phyloP scores from a whole-genome alignment of 2,888 invertebrate species.

The Eilema sororculum region DNA sequence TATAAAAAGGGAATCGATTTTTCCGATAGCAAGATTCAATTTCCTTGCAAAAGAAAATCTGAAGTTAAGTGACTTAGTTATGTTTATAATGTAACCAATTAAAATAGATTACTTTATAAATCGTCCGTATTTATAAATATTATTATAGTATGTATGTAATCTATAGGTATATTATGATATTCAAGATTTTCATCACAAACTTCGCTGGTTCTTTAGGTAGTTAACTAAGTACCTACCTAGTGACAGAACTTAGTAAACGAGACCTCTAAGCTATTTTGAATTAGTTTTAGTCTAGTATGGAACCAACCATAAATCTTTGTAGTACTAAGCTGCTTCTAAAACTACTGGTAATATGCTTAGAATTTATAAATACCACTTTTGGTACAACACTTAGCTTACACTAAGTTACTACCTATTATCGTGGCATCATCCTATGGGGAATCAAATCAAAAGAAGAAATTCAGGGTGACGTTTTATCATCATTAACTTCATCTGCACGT shows the following conservation, averaged over 20 bases:
- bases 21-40: constrained; percentile 24
- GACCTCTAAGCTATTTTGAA: constrained; percentile 21
- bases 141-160: too few species aligned
- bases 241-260: constrained; percentile 19
- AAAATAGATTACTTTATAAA: not conserved
- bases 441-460: not conserved
- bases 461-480: not conserved
- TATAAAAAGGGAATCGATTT: constrained; percentile 14
- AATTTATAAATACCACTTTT: constrained; percentile 12
- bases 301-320: constrained; percentile 18
- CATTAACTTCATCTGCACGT: not conserved
- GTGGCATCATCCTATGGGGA: not conserved
- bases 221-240: constrained; percentile 2
- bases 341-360: constrained; percentile 1
- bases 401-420: not conserved
- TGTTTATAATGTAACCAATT: not conserved
- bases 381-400: not conserved
- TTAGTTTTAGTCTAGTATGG: constrained; percentile 27
- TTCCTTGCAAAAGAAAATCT: constrained; percentile 21
- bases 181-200: not conserved
- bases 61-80: not conserved
- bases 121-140: too few species aligned
- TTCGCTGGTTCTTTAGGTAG: not conserved
- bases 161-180: not conserved
- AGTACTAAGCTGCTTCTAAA: constrained; percentile 11